A percentile compares a stretch with the other conserved stretches of the same genome.
Conservation (phyloP, 2,888 invertebrate genomes). For the Megamerina dolium region DNA sequence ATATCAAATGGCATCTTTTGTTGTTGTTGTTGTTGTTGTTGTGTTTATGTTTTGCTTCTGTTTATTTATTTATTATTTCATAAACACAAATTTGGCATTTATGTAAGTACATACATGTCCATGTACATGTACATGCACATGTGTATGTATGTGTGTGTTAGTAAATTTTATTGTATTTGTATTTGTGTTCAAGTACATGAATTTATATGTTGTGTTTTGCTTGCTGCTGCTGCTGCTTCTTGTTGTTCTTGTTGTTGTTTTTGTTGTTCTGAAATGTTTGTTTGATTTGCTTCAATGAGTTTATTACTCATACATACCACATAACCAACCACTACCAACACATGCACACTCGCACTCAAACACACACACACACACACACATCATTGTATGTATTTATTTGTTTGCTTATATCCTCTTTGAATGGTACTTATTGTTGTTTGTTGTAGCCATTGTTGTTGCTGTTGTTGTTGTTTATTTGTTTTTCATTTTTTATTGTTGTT, state of each 20-base stretch:
- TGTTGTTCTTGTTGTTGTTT: not conserved
- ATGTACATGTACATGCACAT: not conserved
- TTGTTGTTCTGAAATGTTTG: constrained; percentile 22
- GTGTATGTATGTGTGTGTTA: not conserved
- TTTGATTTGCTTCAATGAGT: constrained; percentile 25
- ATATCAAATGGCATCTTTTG: too few relatives aligned
- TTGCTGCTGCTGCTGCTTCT: not conserved
- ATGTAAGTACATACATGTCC: not conserved
- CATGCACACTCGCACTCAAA: not conserved
- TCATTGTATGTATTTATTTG: not conserved
- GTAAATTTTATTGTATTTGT: not conserved
- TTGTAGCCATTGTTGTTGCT: not conserved
- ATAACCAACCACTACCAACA: not conserved
- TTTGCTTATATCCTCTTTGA: too few relatives aligned
- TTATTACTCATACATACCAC: constrained; percentile 11
- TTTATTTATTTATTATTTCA: constrained; percentile 14
- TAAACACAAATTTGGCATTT: constrained; percentile 20
- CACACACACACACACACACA: not conserved
- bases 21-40: too few relatives aligned
- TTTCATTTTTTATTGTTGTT: not conserved
- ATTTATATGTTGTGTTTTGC: constrained; percentile 4
- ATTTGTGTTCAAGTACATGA: too few relatives aligned
- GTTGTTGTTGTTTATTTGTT: not conserved
- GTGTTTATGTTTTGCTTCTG: not conserved
- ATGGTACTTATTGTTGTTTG: too few relatives aligned